A percentile compares a stretch with the other conserved stretches of the same genome.
These are phyloP conservation scores for Cataglyphis albicans DNA, from an alignment of 2,888 invertebrate genomes.

Conservation along the genomic window DNA sequence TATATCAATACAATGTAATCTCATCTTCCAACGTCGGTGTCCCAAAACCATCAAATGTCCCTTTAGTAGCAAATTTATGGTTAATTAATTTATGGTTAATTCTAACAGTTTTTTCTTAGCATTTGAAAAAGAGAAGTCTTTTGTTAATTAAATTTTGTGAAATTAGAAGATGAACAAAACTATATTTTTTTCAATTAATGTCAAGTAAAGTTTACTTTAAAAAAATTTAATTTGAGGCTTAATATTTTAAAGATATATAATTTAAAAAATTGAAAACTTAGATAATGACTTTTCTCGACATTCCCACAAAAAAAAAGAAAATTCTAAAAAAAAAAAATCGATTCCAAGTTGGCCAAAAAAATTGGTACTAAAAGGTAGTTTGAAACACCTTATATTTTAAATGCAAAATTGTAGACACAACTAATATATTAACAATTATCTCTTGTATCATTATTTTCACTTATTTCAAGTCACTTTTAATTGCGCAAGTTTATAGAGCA, in stretches of 20 bases:
- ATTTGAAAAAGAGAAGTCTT: background rate
- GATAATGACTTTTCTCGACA: background rate
- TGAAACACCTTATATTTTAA: background rate
- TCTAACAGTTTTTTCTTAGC: background rate
- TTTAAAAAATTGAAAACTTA: background rate
- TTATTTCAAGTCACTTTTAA: conserved; percentile 7
- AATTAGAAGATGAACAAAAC: background rate
- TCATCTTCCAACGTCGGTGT: background rate
- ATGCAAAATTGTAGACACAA: background rate
- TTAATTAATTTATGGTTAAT: background rate
- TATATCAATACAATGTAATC: background rate
- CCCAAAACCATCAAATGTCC: background rate
- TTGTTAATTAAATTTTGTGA: background rate
- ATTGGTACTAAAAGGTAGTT: background rate
- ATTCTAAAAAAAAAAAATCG: background rate
- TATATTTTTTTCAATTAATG: background rate
- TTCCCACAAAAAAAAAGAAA: background rate
- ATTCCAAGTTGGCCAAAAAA: background rate
- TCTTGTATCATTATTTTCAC: background rate
- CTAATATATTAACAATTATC: conserved; percentile 12
- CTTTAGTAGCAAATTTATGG: background rate
- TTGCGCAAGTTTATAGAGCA: background rate
- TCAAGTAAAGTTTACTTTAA: background rate
- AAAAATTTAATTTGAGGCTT: background rate
- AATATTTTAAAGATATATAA: background rate